Evolutionary conservation across 2,113 vertebrate genomes (phyloP).

Genomic region (Ameiurus melas): DNA sequence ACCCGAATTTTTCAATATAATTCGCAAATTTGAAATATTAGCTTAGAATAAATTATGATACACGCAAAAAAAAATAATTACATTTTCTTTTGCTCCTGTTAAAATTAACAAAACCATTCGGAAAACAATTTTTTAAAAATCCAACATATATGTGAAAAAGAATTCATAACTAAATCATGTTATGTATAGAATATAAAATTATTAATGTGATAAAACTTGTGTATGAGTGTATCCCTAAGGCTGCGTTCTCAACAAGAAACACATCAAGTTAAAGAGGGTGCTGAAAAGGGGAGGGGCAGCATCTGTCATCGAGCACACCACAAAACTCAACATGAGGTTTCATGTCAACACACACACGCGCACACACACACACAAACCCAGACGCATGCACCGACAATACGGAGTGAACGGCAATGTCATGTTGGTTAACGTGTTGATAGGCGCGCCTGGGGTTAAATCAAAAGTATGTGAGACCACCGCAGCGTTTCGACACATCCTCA

Average conservation of each 20-base stretch:
- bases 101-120: background rate
- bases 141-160: background rate
- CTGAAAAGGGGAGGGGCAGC: constrained; percentile 66
- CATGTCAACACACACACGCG: constrained; percentile 52
- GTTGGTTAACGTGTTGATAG: constrained; percentile 67
- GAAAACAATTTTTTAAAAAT: background rate
- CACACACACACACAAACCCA: constrained; percentile 28
- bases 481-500: constrained; percentile 27
- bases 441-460: constrained; percentile 68
- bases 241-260: constrained; percentile 68
- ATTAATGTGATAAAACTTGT: background rate
- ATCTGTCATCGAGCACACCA: constrained; percentile 55
- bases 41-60: background rate
- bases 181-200: background rate
- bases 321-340: constrained; percentile 67
- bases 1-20: constrained; percentile 12
- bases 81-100: background rate
- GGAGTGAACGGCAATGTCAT: constrained; percentile 70
- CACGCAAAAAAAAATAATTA: no score
- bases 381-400: constrained; percentile 39
- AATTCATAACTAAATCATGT: background rate
- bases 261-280: constrained; percentile 69
- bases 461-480: constrained; percentile 62
- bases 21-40: background rate
- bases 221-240: constrained; percentile 27